Conservation (phyloP, 2,797 vertebrate genomes). For the Spinus pinus region DNA sequence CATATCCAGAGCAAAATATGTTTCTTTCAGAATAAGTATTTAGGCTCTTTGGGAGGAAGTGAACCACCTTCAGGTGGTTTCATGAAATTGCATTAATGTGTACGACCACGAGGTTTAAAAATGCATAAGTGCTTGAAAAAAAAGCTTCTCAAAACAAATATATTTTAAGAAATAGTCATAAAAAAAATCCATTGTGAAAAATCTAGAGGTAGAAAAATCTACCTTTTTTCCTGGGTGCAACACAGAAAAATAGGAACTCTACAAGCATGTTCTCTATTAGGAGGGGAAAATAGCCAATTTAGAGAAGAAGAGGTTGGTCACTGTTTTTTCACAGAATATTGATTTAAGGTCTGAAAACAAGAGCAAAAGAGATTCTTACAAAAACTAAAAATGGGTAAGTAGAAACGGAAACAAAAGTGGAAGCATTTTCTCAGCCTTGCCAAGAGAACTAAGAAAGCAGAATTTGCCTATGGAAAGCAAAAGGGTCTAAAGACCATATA, state of each 20-base stretch:
- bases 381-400: not conserved
- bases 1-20: not conserved
- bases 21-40: slow-evolving; percentile 23
- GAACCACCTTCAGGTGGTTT: slow-evolving; percentile 3
- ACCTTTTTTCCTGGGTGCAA: not conserved
- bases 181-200: not conserved
- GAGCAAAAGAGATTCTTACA: not conserved
- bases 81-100: not conserved
- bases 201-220: not conserved
- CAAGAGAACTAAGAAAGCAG: not conserved
- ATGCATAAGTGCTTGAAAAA: not conserved
- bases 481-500: not conserved
- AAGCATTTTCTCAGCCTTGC: not conserved
- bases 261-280: not conserved
- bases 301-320: not conserved
- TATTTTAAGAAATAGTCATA: slow-evolving; percentile 10
- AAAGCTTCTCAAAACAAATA: not conserved
- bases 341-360: not conserved
- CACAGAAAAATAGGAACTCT: not conserved
- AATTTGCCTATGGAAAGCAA: not conserved
- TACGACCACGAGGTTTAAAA: not conserved
- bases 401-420: not conserved
- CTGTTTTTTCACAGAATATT: not conserved
- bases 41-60: not conserved
- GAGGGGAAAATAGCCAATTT: not conserved